Evolutionary conservation across 2,797 vertebrate genomes (phyloP).

Genomic region (Sarcophilus harrisii): DNA sequence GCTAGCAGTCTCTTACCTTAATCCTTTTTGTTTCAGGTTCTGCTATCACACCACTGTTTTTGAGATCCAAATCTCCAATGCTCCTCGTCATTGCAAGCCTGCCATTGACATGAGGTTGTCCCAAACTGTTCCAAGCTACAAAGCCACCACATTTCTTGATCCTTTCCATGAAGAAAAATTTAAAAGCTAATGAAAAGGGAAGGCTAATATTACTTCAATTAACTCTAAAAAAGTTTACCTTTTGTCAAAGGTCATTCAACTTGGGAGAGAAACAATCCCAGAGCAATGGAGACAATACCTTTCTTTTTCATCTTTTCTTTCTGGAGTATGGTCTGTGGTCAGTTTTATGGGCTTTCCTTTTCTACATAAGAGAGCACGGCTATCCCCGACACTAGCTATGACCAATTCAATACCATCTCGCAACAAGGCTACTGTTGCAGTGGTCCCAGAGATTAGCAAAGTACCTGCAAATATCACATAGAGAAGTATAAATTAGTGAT

Average conservation of each 20-base stretch:
- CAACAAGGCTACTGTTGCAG: constrained; percentile 96
- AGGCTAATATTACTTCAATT: background rate
- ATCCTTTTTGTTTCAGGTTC: constrained; percentile 95
- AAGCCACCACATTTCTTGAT: constrained; percentile 94
- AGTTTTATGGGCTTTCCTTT: constrained; percentile 95
- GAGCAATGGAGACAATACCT: constrained; percentile 85
- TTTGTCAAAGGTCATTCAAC: constrained; percentile 16
- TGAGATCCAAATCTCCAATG: constrained; percentile 97
- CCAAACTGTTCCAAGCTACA: constrained; percentile 96
- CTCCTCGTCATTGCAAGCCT: constrained; percentile 98
- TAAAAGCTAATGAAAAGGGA: background rate
- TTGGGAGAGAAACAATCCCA: constrained; percentile 1
- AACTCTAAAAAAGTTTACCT: background rate
- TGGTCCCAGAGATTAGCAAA: constrained; percentile 91
- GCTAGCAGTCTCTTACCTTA: constrained; percentile 83
- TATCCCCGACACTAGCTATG: constrained; percentile 97
- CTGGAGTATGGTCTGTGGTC: constrained; percentile 96
- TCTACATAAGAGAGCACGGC: constrained; percentile 95
- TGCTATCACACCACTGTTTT: constrained; percentile 94
- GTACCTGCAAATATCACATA: constrained; percentile 85
- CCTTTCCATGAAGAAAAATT: constrained; percentile 83
- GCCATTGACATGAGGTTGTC: constrained; percentile 96
- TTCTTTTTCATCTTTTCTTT: constrained; percentile 97
- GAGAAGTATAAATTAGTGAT: constrained; percentile 51
- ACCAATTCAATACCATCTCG: constrained; percentile 97